Conservation (phyloP, 1,140 invertebrate species). For the Pristionchus pacificus region DNA sequence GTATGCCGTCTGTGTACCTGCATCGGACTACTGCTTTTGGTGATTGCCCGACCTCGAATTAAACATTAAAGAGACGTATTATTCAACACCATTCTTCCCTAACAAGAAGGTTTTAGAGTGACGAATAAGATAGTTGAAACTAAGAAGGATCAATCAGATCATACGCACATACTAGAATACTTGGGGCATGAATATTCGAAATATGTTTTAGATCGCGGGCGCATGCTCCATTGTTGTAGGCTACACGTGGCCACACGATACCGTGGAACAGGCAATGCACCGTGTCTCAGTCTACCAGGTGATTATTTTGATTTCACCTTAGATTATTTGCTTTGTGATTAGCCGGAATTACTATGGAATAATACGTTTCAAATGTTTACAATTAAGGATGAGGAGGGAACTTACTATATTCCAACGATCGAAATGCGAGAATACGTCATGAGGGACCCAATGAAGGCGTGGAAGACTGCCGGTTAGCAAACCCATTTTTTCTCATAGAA, state of each 20-base stretch:
- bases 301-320: constrained; percentile 11
- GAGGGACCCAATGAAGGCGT: constrained; percentile 50
- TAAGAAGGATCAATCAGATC: too few relatives aligned
- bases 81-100: too few relatives aligned
- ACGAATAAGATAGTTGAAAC: too few relatives aligned
- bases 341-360: neutral
- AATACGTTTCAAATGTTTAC: too few relatives aligned
- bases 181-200: neutral
- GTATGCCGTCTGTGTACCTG: constrained; percentile 50
- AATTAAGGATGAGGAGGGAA: constrained; percentile 48
- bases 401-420: constrained; percentile 49
- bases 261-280: constrained; percentile 41
- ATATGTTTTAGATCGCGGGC: constrained; percentile 43
- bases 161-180: neutral
- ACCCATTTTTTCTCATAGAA: too few relatives aligned
- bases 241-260: constrained; percentile 48
- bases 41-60: too few relatives aligned
- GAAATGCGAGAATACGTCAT: constrained; percentile 40
- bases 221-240: constrained; percentile 48
- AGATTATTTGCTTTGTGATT: constrained; percentile 24
- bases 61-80: too few relatives aligned
- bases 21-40: constrained; percentile 37
- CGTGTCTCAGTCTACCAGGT: constrained; percentile 43
- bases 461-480: constrained; percentile 46
- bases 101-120: too few relatives aligned